These are phyloP conservation scores for Rhea americana DNA, from an alignment of 2,113 vertebrate species.

Conservation along the genomic window DNA sequence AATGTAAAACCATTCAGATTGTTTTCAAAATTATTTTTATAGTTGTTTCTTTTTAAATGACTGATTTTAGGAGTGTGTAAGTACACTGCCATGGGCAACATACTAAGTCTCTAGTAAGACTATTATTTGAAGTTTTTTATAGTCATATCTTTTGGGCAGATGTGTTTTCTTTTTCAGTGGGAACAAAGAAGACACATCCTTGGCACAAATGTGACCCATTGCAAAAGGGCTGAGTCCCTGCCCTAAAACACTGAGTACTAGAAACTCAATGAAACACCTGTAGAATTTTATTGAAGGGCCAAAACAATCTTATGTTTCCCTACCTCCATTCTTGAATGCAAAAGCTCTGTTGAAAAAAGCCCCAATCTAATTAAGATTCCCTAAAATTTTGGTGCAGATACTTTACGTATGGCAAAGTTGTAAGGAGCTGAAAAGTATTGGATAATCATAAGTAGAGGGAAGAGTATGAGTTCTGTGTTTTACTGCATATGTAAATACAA, in stretches of 20 bases:
- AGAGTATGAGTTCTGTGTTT: background rate
- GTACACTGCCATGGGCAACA: background rate
- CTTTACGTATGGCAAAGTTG: background rate
- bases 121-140: background rate
- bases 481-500: background rate
- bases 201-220: background rate
- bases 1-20: background rate
- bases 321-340: background rate
- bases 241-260: background rate
- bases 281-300: background rate
- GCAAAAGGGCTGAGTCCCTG: background rate
- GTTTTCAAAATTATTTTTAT: background rate
- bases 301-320: background rate
- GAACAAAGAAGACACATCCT: background rate
- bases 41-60: background rate
- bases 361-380: background rate
- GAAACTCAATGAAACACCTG: background rate
- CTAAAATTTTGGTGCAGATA: background rate
- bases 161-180: background rate
- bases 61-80: background rate
- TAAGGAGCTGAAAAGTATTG: background rate
- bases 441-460: background rate
- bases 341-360: background rate
- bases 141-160: background rate
- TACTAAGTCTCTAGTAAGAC: background rate